A percentile compares a stretch with the other conserved stretches of the same genome.
Conservation (phyloP, 2,113 vertebrate genomes). For the Tautogolabrus adspersus region DNA sequence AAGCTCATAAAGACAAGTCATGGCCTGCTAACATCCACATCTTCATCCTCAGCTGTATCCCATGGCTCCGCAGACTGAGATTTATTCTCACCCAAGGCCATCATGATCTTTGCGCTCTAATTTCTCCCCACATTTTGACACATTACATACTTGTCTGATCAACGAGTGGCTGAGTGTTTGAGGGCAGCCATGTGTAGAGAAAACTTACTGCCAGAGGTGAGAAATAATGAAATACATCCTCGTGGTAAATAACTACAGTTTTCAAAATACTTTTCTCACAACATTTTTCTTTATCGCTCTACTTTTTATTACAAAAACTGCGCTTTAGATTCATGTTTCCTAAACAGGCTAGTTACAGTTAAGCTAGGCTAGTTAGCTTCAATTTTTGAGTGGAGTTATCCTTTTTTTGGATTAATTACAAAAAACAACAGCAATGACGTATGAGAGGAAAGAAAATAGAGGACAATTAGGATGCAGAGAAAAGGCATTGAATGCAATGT, state of each 20-base stretch:
- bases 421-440: too few species aligned
- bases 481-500: too few species aligned
- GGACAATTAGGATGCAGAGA: too few species aligned
- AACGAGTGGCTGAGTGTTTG: neutral
- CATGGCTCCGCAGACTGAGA: constrained; percentile 24
- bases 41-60: constrained; percentile 45
- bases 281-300: neutral
- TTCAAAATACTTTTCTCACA: neutral
- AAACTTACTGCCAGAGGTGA: neutral
- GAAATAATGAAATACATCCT: neutral
- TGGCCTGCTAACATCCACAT: constrained; percentile 39
- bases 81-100: constrained; percentile 52
- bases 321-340: too few species aligned
- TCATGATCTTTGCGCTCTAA: constrained; percentile 44
- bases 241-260: too few species aligned
- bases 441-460: too few species aligned
- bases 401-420: too few species aligned
- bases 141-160: constrained; percentile 36
- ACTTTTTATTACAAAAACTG: too few species aligned
- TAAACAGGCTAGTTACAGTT: too few species aligned
- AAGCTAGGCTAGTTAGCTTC: too few species aligned
- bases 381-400: too few species aligned
- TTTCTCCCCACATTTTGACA: constrained; percentile 57
- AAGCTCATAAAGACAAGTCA: constrained; percentile 54
- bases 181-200: constrained; percentile 1